These are phyloP conservation scores for Elymnias hypermnestra DNA, from an alignment of 1,140 invertebrate species.

Conservation along the genomic window DNA sequence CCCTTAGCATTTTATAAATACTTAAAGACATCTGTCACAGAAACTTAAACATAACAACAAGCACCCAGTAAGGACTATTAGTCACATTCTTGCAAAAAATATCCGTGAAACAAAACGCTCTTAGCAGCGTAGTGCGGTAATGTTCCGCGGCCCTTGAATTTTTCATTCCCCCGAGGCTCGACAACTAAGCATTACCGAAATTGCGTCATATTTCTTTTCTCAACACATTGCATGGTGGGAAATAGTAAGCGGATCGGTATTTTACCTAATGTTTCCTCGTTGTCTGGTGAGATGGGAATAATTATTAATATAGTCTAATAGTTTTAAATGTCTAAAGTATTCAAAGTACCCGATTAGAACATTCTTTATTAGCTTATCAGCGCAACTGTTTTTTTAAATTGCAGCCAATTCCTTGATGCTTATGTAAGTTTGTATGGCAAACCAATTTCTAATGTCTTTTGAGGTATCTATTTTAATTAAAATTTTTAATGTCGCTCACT, in stretches of 20 bases:
- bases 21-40: conserved; percentile 9
- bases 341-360: no score
- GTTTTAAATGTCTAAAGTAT: no score
- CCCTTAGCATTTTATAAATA: no score
- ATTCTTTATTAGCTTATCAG: no score
- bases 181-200: conserved; percentile 73
- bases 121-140: conserved; percentile 64
- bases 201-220: conserved; percentile 74
- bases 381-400: no score
- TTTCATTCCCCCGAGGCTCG: conserved; percentile 72
- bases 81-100: conserved; percentile 24
- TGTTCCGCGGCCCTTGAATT: conserved; percentile 69
- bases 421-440: no score
- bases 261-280: conserved; percentile 38
- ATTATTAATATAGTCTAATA: background rate
- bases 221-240: conserved; percentile 54
- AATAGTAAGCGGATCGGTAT: conserved; percentile 62
- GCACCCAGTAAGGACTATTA: no score
- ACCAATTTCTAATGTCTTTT: no score
- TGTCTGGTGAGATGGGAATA: background rate
- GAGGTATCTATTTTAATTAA: no score
- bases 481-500: no score
- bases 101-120: conserved; percentile 50
- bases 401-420: no score
- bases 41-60: background rate